A percentile compares a stretch with the other conserved stretches of the same genome.
These are phyloP conservation scores for Rhinolophus sinicus DNA, from an alignment of 2,113 vertebrate species.

Conservation along the genomic window DNA sequence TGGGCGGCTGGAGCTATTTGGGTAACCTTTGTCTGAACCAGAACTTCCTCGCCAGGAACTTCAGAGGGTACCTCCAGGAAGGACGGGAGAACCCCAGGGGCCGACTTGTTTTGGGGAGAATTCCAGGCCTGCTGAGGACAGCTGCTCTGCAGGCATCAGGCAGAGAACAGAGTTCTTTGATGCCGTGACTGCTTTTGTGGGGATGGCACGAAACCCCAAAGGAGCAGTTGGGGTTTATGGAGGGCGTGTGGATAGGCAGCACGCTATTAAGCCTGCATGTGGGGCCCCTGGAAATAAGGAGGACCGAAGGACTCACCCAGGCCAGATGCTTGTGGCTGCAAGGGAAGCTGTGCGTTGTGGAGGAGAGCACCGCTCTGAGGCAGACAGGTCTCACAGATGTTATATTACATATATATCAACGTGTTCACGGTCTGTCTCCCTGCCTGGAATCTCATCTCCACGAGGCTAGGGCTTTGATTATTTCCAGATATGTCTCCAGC, in stretches of 20 bases:
- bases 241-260: constrained; percentile 44
- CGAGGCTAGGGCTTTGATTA: not conserved
- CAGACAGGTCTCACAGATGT: not conserved
- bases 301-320: rapidly evolving
- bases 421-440: not conserved
- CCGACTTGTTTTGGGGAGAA: constrained; percentile 76
- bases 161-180: constrained; percentile 76
- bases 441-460: constrained; percentile 12
- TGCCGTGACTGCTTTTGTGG: constrained; percentile 65
- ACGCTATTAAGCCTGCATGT: not conserved
- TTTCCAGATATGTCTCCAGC: not conserved
- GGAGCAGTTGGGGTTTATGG: constrained; percentile 71
- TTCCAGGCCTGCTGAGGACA: constrained; percentile 79
- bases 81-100: constrained; percentile 81
- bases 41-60: constrained; percentile 87
- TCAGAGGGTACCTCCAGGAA: constrained; percentile 84
- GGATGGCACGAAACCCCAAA: constrained; percentile 61
- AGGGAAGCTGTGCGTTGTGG: not conserved
- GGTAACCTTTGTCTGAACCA: constrained; percentile 89
- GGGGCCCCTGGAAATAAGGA: constrained; percentile 66
- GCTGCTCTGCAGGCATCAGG: constrained; percentile 69
- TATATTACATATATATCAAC: not conserved
- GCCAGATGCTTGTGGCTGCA: constrained; percentile 20
- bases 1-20: constrained; percentile 87
- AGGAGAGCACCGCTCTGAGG: not conserved